phyloP scores from a whole-genome alignment of 2,113 vertebrate genomes.

The Cyrtonyx montezumae region DNA sequence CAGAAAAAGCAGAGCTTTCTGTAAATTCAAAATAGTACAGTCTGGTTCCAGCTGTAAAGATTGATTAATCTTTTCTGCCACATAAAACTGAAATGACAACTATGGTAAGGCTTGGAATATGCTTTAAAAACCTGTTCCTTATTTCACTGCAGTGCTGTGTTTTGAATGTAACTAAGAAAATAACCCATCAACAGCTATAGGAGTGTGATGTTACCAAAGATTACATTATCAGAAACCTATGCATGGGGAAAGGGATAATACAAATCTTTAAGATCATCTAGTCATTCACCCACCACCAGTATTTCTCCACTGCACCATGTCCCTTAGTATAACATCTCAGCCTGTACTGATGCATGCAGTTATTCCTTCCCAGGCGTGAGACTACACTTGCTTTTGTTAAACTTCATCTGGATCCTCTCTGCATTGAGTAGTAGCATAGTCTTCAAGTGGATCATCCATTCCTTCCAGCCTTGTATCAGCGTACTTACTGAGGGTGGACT shows the following conservation, averaged over 20 bases:
- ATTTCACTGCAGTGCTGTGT: not conserved
- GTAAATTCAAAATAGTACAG: not conserved
- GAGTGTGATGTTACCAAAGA: not conserved
- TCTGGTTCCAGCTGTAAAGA: not conserved
- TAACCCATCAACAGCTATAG: not conserved
- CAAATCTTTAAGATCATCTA: not conserved
- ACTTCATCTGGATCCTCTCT: too few relatives aligned
- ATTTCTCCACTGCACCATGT: too few relatives aligned
- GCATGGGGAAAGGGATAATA: not conserved
- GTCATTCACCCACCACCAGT: too few relatives aligned
- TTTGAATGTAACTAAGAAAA: not conserved
- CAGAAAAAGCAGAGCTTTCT: not conserved
- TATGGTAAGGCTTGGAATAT: not conserved
- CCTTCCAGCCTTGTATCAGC: too few relatives aligned
- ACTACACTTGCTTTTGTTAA: too few relatives aligned
- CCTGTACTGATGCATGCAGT: too few relatives aligned
- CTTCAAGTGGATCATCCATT: too few relatives aligned
- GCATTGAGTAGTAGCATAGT: too few relatives aligned
- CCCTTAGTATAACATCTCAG: too few relatives aligned
- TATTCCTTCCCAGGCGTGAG: too few relatives aligned
- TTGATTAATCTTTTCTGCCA: not conserved
- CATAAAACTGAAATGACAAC: not conserved
- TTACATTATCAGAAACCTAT: not conserved
- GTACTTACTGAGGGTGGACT: too few relatives aligned
- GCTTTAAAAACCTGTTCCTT: not conserved